A percentile compares a stretch with the other conserved stretches of the same genome.
Evolutionary conservation across 2,888 invertebrate species (phyloP).

Genomic region (Drosophila antonietae): DNA sequence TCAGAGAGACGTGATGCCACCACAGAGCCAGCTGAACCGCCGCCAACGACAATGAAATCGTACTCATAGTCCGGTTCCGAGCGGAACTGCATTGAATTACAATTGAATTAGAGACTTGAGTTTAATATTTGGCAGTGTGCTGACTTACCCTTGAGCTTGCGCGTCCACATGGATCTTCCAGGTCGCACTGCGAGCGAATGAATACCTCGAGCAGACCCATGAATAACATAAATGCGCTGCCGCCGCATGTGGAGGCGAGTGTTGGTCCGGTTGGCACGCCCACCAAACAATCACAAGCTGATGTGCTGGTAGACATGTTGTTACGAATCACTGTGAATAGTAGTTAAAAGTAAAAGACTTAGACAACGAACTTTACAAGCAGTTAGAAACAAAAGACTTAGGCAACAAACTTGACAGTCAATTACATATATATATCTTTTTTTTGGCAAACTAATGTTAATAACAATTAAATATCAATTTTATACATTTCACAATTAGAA

Average conservation of each 20-base stretch:
- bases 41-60: slow-evolving; percentile 84
- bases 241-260: slow-evolving; percentile 93
- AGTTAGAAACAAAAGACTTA: slow-evolving; percentile 50
- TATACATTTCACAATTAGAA: slow-evolving; percentile 25
- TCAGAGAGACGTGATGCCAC: slow-evolving; percentile 84
- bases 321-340: slow-evolving; percentile 22
- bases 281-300: slow-evolving; percentile 92
- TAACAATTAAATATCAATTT: slow-evolving; percentile 45
- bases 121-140: not conserved
- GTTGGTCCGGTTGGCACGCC: slow-evolving; percentile 92
- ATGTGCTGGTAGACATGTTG: slow-evolving; percentile 65
- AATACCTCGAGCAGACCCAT: slow-evolving; percentile 95
- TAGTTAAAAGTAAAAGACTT: slow-evolving; percentile 47
- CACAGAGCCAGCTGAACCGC: slow-evolving; percentile 84
- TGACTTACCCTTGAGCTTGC: slow-evolving; percentile 86
- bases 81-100: slow-evolving; percentile 78
- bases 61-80: slow-evolving; percentile 84
- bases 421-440: not conserved
- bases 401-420: slow-evolving; percentile 48
- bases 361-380: slow-evolving; percentile 44
- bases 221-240: slow-evolving; percentile 94
- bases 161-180: slow-evolving; percentile 94
- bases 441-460: slow-evolving; percentile 32
- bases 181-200: slow-evolving; percentile 93
- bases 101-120: not conserved